Conservation (phyloP, 2,797 vertebrate species). For the Nasua narica region DNA sequence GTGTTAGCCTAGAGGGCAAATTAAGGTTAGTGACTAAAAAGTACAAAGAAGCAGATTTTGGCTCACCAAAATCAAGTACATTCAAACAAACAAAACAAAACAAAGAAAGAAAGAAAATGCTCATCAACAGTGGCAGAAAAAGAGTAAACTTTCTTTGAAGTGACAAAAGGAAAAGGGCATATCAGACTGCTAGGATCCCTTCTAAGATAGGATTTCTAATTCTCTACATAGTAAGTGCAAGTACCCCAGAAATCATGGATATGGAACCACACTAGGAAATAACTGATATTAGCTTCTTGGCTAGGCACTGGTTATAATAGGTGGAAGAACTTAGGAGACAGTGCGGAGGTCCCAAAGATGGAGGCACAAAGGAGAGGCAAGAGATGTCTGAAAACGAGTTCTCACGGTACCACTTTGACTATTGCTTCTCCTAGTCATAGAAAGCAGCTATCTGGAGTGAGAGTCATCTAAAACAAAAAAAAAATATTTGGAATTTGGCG, state of each 20-base stretch:
- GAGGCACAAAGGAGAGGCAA: not conserved
- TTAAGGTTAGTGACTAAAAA: slow-evolving; percentile 40
- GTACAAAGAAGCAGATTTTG: not conserved
- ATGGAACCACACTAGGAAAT: not conserved
- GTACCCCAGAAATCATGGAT: not conserved
- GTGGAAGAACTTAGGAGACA: not conserved
- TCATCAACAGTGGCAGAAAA: not conserved
- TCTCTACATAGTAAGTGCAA: not conserved
- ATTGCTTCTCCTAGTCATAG: not conserved
- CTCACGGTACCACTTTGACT: not conserved
- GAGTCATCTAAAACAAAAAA: slow-evolving; percentile 13
- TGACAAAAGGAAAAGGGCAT: not conserved
- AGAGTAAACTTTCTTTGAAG: not conserved
- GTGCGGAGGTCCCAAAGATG: no score
- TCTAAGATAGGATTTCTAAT: not conserved
- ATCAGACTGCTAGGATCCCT: not conserved
- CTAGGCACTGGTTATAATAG: not conserved
- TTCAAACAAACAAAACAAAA: not conserved
- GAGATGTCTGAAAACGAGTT: not conserved
- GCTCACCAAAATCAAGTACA: not conserved
- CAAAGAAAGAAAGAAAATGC: not conserved
- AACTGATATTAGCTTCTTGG: not conserved
- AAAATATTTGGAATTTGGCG: slow-evolving; percentile 18
- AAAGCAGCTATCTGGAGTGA: not conserved
- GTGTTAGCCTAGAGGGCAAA: slow-evolving; percentile 7